phyloP scores from a whole-genome alignment of 2,888 invertebrate species.

The Drosophila nr. medialis region DNA sequence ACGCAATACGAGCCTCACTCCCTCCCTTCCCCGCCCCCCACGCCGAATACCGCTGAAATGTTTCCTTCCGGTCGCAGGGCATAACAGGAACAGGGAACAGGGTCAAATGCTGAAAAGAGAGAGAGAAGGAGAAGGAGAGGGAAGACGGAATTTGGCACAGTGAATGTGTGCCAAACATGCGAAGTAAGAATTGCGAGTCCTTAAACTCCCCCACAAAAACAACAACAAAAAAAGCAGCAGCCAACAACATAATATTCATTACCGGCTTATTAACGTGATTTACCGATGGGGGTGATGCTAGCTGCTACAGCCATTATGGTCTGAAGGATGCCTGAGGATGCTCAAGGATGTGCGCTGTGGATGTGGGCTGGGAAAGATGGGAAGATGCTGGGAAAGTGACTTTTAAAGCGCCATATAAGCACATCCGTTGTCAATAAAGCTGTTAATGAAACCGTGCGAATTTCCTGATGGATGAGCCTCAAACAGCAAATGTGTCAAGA shows the following conservation, averaged over 20 bases:
- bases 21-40: no score
- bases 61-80: conserved; percentile 66
- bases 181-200: conserved; percentile 27
- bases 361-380: conserved; percentile 67
- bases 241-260: conserved; percentile 66
- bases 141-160: conserved; percentile 30
- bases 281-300: conserved; percentile 71
- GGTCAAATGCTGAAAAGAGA: conserved; percentile 1
- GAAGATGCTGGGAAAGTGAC: conserved; percentile 79
- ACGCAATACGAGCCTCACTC: conserved; percentile 14
- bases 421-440: conserved; percentile 76
- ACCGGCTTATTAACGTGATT: conserved; percentile 78
- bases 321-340: conserved; percentile 40
- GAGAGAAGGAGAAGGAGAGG: background rate
- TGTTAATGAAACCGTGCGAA: conserved; percentile 73
- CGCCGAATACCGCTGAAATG: conserved; percentile 40
- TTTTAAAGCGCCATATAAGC: conserved; percentile 70
- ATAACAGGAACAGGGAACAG: conserved; percentile 33
- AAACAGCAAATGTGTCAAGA: conserved; percentile 24
- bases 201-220: conserved; percentile 13
- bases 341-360: conserved; percentile 46
- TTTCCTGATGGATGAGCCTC: conserved; percentile 63
- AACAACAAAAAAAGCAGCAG: background rate
- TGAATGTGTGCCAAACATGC: conserved; percentile 79
- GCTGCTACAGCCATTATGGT: conserved; percentile 2